Evolutionary conservation across 2,888 invertebrate genomes (phyloP).

Genomic region (Philaethria dido): DNA sequence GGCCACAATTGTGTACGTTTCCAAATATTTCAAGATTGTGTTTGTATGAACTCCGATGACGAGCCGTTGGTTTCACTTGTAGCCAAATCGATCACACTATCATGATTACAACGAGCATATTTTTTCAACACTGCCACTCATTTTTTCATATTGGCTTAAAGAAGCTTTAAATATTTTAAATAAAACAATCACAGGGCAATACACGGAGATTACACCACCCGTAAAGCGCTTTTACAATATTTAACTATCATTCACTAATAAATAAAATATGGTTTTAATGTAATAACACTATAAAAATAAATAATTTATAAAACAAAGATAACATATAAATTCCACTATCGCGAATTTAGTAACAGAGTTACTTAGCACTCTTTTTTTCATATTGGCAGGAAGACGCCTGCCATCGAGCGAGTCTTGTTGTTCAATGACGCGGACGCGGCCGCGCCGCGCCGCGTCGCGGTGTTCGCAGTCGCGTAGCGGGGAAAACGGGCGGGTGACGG

Average conservation of each 20-base stretch:
- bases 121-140: constrained; percentile 71
- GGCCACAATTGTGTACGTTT: constrained; percentile 75
- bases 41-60: constrained; percentile 66
- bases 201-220: constrained; percentile 70
- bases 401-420: constrained; percentile 83
- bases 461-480: constrained; percentile 80
- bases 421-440: constrained; percentile 81
- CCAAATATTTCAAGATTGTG: constrained; percentile 73
- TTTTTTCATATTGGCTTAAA: constrained; percentile 61
- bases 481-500: constrained; percentile 71
- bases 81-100: constrained; percentile 67
- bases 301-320: constrained; percentile 75
- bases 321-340: constrained; percentile 81
- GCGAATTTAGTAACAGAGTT: constrained; percentile 78
- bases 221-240: constrained; percentile 73
- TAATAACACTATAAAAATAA: constrained; percentile 81
- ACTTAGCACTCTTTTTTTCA: constrained; percentile 76
- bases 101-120: constrained; percentile 58
- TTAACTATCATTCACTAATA: constrained; percentile 81
- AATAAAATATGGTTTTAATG: constrained; percentile 77
- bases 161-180: constrained; percentile 69
- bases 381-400: constrained; percentile 82
- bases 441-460: constrained; percentile 66
- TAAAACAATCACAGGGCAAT: constrained; percentile 80
- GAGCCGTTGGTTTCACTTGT: constrained; percentile 66